phyloP scores from a whole-genome alignment of 2,888 invertebrate species.

The Iphiclides podalirius region DNA sequence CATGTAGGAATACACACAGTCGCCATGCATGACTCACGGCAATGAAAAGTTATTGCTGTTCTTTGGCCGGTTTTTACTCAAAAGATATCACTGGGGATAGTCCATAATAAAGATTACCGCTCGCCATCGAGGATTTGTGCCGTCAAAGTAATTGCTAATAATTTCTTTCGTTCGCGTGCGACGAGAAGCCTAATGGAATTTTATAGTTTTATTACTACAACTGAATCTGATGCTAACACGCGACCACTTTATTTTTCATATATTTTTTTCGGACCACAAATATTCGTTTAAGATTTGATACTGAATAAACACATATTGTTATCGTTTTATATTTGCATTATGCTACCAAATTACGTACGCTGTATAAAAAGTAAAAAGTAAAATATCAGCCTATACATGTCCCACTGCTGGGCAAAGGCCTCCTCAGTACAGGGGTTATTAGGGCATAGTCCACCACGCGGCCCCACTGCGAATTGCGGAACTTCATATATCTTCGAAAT shows the following conservation, averaged over 20 bases:
- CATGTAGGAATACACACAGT: conserved; percentile 1
- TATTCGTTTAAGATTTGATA: neutral
- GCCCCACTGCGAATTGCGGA: no score
- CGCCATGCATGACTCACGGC: conserved; percentile 1
- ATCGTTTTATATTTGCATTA: no score
- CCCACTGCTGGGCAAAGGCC: no score
- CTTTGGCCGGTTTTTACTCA: conserved; percentile 9
- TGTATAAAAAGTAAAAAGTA: neutral
- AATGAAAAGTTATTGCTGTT: conserved; percentile 12
- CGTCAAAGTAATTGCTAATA: conserved; percentile 12
- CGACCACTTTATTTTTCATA: neutral
- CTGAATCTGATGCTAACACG: conserved; percentile 2
- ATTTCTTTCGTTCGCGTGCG: conserved; percentile 27
- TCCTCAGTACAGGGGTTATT: no score
- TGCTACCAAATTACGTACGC: no score
- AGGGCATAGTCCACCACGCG: no score
- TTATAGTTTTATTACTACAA: conserved; percentile 28
- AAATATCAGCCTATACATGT: no score
- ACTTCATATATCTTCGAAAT: no score
- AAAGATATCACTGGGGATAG: conserved; percentile 14
- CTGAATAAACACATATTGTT: no score
- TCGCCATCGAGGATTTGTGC: conserved; percentile 3
- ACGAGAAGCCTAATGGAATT: conserved; percentile 24
- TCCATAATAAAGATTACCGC: conserved; percentile 14
- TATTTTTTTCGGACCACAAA: neutral